Evolutionary conservation across 2,113 vertebrate genomes (phyloP), one percentile per base, ranked within the genome.

Genomic region (Corapipo altera): DNA sequence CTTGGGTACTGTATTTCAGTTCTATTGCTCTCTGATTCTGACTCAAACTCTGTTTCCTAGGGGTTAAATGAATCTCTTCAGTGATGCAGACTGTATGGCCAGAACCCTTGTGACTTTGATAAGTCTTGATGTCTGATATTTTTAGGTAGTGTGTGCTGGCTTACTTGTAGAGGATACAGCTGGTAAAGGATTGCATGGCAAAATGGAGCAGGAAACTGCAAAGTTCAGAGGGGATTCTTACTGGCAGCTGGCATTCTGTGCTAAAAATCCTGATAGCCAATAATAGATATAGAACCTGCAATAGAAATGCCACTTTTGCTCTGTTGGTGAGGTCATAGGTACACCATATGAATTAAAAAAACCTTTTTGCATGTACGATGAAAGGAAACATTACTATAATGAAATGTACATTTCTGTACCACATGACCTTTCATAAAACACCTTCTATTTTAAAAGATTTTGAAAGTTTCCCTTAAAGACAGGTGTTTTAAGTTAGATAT

Each of bases 311-410:
- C 41, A 24, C 12, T 77, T 65, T 6, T 71, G 15, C 3, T 78
- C 57, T 54, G 8, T 26, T 79, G 16, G 15, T 75, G 19, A 59
- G 44, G 5, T 72, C 17, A 39, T 16, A 85, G 28, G 52, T 37
- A 46, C 0, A 1, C 13, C 15, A 20, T 9, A 14, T 27, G 15
- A 76, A 61, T 35, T 59, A 5, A 24, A 67, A 43, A 66, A 32
- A 0, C 8, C 2, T 61, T 3, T 57, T 80, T 33, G 24, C 8
- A 24, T 10, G 1, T 57, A 12, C 35, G 13, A 35, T 17, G 46
- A 57, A 76, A 65, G 13, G 20, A 83, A 81, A 52, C 2, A 33
- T 22, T 54, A 33, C 8, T 46, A 6, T 12, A 49, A 62, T 37
- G 0, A 82, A 89, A 37, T 15, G 4, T 14, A 27, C 2, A 30